phyloP scores from a whole-genome alignment of 2,888 invertebrate species.

The Omphaloscelis lunosa region DNA sequence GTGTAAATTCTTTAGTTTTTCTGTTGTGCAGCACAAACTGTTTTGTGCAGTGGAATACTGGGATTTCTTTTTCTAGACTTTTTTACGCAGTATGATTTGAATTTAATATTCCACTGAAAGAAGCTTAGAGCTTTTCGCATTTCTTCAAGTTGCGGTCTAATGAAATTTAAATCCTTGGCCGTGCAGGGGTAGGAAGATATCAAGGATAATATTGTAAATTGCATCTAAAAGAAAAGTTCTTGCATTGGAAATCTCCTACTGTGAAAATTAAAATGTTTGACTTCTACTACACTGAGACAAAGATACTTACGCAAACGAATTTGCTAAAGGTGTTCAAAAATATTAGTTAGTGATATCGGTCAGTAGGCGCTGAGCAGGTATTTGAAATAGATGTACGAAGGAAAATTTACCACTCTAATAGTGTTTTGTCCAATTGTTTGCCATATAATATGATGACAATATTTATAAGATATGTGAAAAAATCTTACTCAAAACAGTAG shows the following conservation, averaged over 20 bases:
- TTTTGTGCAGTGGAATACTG: background rate
- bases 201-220: background rate
- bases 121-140: background rate
- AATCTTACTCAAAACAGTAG: slow-evolving; percentile 93
- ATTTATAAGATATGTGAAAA: background rate
- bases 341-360: background rate
- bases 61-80: background rate
- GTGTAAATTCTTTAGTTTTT: background rate
- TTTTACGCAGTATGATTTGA: background rate
- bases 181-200: background rate
- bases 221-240: background rate
- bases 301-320: background rate
- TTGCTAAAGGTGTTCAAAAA: background rate
- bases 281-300: background rate
- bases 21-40: background rate
- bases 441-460: background rate
- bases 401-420: background rate
- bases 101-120: slow-evolving; percentile 1
- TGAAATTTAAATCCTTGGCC: background rate
- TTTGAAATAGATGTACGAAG: background rate
- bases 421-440: background rate
- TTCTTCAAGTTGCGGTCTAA: background rate
- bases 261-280: background rate
- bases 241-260: background rate
- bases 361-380: background rate